Conservation (phyloP, 1,140 invertebrate species). For the Gryllus bimaculatus region DNA sequence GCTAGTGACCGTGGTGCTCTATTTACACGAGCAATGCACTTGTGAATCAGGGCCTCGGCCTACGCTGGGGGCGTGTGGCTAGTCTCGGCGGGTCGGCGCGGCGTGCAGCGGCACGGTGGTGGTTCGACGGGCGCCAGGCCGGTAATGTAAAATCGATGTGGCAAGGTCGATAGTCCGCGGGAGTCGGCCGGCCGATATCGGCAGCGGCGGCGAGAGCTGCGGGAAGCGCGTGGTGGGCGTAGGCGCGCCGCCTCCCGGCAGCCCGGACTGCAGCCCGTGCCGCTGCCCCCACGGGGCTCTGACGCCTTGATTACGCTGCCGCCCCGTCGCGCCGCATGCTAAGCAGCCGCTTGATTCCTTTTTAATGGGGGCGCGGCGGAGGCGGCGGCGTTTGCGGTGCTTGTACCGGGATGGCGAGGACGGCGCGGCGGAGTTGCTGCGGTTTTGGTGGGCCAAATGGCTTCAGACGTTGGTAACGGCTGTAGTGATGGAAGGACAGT, state of each 20-base stretch:
- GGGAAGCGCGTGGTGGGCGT: neutral
- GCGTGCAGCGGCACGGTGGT: too few relatives aligned
- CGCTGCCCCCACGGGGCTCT: neutral
- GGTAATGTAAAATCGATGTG: slow-evolving; percentile 4
- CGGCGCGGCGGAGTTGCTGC: too few relatives aligned
- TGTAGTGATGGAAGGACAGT: too few relatives aligned
- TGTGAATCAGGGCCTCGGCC: too few relatives aligned
- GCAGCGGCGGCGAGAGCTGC: neutral
- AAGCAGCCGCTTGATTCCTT: neutral
- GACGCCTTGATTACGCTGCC: neutral
- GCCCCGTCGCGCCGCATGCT: neutral
- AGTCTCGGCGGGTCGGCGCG: too few relatives aligned
- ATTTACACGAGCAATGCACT: too few relatives aligned
- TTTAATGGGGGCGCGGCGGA: neutral
- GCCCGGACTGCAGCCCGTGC: neutral
- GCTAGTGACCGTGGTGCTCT: too few relatives aligned
- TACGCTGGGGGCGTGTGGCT: too few relatives aligned
- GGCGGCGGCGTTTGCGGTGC: too few relatives aligned
- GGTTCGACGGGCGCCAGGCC: neutral
- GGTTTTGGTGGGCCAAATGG: too few relatives aligned
- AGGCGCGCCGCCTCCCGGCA: neutral
- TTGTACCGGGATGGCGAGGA: too few relatives aligned
- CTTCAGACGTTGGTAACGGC: too few relatives aligned
- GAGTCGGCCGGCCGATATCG: neutral
- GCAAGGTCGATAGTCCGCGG: neutral